phyloP scores from a whole-genome alignment of 2,888 invertebrate species.

The Carterocephalus palaemon region DNA sequence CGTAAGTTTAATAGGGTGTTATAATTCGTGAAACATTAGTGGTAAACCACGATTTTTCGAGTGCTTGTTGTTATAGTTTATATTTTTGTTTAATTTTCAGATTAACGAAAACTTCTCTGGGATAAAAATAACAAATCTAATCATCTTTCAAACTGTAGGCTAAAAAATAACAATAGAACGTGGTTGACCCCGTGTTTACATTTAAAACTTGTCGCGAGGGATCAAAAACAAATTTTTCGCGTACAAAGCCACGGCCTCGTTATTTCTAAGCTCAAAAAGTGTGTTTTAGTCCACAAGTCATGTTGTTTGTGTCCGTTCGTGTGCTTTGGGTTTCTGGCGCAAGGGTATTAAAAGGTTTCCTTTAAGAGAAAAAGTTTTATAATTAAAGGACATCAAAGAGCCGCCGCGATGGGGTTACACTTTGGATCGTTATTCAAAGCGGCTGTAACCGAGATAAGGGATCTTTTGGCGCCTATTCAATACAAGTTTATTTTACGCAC shows the following conservation, averaged over 20 bases:
- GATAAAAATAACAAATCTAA: too few relatives aligned
- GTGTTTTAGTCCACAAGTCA: slow-evolving; percentile 34
- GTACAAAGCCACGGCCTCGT: slow-evolving; percentile 20
- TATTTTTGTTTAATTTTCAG: too few relatives aligned
- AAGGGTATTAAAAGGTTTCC: slow-evolving; percentile 49
- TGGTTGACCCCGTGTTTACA: not conserved
- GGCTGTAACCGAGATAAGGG: slow-evolving; percentile 68
- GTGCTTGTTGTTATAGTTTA: too few relatives aligned
- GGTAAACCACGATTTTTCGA: too few relatives aligned
- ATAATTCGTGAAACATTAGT: too few relatives aligned
- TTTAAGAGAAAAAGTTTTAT: slow-evolving; percentile 73
- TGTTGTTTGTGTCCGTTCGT: slow-evolving; percentile 36
- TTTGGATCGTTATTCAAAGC: slow-evolving; percentile 73
- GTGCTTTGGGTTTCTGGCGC: slow-evolving; percentile 32
- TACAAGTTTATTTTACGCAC: slow-evolving; percentile 67
- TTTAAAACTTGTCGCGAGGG: slow-evolving; percentile 14
- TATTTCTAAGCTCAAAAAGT: slow-evolving; percentile 31
- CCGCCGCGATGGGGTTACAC: slow-evolving; percentile 71
- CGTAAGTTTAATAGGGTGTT: too few relatives aligned
- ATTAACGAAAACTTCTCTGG: too few relatives aligned
- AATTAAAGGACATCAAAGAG: slow-evolving; percentile 77
- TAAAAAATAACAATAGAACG: not conserved
- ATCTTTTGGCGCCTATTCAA: slow-evolving; percentile 67
- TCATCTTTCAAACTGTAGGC: too few relatives aligned
- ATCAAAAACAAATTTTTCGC: slow-evolving; percentile 20